These are phyloP conservation scores for Cyprinodon tularosa DNA, from an alignment of 2,113 vertebrate species.

Conservation along the genomic window DNA sequence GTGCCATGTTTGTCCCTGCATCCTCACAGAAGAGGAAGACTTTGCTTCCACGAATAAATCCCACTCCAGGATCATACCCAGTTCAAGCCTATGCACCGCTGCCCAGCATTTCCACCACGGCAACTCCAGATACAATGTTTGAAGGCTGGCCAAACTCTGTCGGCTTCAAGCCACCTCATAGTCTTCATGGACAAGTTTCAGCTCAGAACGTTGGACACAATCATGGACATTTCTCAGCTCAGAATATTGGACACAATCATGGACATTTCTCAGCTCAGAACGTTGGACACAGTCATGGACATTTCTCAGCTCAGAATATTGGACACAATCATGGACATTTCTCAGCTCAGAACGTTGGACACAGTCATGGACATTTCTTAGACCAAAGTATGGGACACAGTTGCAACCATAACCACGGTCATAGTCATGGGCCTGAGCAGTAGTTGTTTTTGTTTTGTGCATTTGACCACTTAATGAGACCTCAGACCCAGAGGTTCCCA, in stretches of 20 bases:
- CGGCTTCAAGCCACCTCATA: background rate
- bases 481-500: too few species aligned
- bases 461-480: background rate
- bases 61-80: conserved; percentile 72
- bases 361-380: conserved; percentile 14
- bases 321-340: conserved; percentile 2
- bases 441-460: background rate
- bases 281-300: conserved; percentile 6
- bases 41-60: conserved; percentile 67
- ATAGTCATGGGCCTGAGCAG: conserved; percentile 15
- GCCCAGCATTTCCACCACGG: conserved; percentile 22
- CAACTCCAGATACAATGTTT: background rate
- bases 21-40: conserved; percentile 62
- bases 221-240: conserved; percentile 7
- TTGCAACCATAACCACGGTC: conserved; percentile 28
- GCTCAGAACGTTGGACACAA: conserved; percentile 2
- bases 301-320: background rate
- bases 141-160: conserved; percentile 59
- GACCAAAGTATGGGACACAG: background rate
- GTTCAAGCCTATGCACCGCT: conserved; percentile 68
- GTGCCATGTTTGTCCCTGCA: conserved; percentile 55
- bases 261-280: conserved; percentile 13
- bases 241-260: conserved; percentile 18
- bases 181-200: conserved; percentile 29
- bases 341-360: background rate